Evolutionary conservation across 23 tunicate genomes (phyloP), one percentile per base, ranked within the genome.

Genomic region (Pegea sp.): DNA sequence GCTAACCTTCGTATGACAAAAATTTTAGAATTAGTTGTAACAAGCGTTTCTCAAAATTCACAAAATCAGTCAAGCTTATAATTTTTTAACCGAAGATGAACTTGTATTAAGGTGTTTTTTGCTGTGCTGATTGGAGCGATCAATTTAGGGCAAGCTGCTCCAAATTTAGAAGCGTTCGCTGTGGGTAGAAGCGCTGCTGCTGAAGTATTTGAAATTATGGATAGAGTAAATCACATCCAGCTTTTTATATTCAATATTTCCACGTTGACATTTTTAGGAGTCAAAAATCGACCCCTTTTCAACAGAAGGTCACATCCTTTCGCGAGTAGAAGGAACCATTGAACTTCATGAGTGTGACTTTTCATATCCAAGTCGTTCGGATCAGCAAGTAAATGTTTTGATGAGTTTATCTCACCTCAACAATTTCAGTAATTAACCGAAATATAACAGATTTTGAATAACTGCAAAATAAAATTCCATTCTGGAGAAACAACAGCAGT

Each of bases 401-500:
- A n/a, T n/a, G n/a, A n/a, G n/a, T n/a, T n/a, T n/a, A n/a, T n/a
- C n/a, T n/a, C n/a, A n/a, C n/a, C n/a, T n/a, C n/a, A n/a, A n/a
- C n/a, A n/a, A n/a, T n/a, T n/a, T n/a, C n/a, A n/a, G n/a, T n/a
- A n/a, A n/a, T n/a, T n/a, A 8, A 38, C 11, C 46, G 11, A 38
- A 38, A 38, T 8, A 11, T 38, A 38, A 4, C 56, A 74, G 84
- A 66, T 74, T 42, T 31, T 74, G 4, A 31, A 65, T 48, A 66
- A 60, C 72, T 31, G 63, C 34, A 52, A 59, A 24, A 2, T 74
- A 29, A 58, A 46, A 5, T 75, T 69, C 42, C 55, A 69, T 18
- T 68, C 96, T 2, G 96, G 88, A 18, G 64, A 69, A 64, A 87
- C 84, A 2, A 71, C 79, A 0, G 96, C 96, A 4, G 30, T 87